These are phyloP conservation scores for Bubo blakistoni DNA, from an alignment of 2,113 vertebrate species.

Conservation along the genomic window DNA sequence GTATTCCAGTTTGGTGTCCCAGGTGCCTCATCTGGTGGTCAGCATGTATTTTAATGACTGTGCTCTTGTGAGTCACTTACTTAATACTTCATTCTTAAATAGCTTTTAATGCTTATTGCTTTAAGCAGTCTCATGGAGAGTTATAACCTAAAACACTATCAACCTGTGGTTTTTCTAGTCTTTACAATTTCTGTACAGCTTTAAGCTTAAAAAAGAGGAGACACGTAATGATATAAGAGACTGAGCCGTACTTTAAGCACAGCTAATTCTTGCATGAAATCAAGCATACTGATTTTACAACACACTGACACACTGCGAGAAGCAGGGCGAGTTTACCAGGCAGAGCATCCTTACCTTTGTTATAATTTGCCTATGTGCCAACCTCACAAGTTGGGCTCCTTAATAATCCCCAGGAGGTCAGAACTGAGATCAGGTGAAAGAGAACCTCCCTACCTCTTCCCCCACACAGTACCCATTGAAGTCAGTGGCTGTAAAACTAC, in stretches of 20 bases:
- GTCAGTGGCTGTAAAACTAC: not conserved
- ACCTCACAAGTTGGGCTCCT: not conserved
- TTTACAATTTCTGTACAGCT: not conserved
- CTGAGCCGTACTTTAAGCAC: not conserved
- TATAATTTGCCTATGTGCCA: not conserved
- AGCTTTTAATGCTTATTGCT: not conserved
- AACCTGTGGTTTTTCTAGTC: not conserved
- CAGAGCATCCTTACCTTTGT: not conserved
- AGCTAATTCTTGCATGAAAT: not conserved
- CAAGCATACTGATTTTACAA: not conserved
- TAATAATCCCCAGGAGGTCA: not conserved
- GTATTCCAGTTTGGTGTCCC: not conserved
- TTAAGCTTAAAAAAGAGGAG: not conserved
- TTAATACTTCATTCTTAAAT: not conserved
- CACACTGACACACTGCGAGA: not conserved
- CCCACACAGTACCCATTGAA: not conserved
- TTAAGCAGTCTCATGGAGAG: not conserved
- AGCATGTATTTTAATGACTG: not conserved
- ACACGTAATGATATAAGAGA: not conserved
- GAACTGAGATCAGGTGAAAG: not conserved
- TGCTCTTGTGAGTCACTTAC: not conserved
- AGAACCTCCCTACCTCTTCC: constrained; percentile 32
- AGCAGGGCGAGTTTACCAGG: not conserved
- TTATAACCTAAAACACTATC: not conserved
- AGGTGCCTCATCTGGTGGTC: not conserved